Evolutionary conservation across 2,888 invertebrate genomes (phyloP).

Genomic region (Chloromyia formosa): DNA sequence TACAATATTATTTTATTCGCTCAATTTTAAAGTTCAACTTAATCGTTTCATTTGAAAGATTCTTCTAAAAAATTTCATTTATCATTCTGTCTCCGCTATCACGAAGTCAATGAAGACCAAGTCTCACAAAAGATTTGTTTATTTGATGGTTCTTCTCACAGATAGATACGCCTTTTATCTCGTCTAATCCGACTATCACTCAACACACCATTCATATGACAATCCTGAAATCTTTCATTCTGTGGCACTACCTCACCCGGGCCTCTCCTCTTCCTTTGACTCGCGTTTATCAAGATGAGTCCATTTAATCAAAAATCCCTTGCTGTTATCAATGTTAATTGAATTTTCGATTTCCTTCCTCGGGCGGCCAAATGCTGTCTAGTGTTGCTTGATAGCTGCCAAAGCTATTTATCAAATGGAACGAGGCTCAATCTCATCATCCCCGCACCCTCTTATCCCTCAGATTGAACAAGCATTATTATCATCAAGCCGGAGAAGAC

Average conservation of each 20-base stretch:
- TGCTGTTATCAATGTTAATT: conserved; percentile 36
- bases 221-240: neutral
- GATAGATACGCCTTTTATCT: conserved; percentile 3
- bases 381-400: conserved; percentile 4
- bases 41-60: no score
- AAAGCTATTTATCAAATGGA: conserved; percentile 5
- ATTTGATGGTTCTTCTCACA: neutral
- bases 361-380: neutral
- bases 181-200: neutral
- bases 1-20: no score
- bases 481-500: neutral
- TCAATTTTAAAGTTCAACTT: no score
- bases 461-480: neutral
- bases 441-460: neutral
- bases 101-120: no score
- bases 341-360: conserved; percentile 30
- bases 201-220: neutral
- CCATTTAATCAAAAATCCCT: conserved; percentile 22
- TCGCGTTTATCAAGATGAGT: neutral
- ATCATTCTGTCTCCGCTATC: no score
- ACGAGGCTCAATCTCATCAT: neutral
- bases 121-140: conserved; percentile 6
- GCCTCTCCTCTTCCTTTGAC: neutral
- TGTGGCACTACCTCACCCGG: neutral
- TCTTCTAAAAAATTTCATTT: no score